phyloP scores from a whole-genome alignment of 1,140 invertebrate species.

The Atta texana region DNA sequence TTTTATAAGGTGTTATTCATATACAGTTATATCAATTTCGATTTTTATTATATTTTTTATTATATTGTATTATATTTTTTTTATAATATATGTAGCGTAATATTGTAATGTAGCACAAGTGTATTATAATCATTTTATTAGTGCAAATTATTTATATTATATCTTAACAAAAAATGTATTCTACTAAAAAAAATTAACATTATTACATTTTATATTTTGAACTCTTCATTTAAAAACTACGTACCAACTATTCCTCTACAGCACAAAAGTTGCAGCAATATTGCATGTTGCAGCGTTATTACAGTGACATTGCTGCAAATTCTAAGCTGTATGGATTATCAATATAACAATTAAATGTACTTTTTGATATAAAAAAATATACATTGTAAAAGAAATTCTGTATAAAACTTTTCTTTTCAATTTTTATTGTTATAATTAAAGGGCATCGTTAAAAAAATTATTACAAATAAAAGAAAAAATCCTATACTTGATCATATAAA shows the following conservation, averaged over 20 bases:
- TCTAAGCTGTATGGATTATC: neutral
- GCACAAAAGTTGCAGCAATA: no score
- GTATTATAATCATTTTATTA: slow-evolving; percentile 1
- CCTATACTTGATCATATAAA: neutral
- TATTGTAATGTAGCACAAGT: neutral
- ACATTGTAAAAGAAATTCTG: neutral
- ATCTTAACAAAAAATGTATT: neutral
- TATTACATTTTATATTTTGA: neutral
- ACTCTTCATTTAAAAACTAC: neutral
- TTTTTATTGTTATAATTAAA: neutral
- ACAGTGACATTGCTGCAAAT: no score
- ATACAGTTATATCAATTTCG: neutral
- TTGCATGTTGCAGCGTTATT: no score
- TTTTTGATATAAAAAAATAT: neutral
- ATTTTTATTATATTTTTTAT: no score
- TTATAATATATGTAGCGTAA: neutral
- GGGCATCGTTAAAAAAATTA: neutral
- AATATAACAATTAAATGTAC: neutral
- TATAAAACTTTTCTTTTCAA: neutral
- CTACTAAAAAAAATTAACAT: neutral
- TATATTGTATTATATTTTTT: neutral
- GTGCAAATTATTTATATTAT: slow-evolving; percentile 2
- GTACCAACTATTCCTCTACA: neutral
- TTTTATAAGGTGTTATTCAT: neutral
- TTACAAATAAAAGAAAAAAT: no score